Base-by-base conservation (phyloP, 2,797 vertebrate genomes). In the Sebastes iracundus region DNA sequence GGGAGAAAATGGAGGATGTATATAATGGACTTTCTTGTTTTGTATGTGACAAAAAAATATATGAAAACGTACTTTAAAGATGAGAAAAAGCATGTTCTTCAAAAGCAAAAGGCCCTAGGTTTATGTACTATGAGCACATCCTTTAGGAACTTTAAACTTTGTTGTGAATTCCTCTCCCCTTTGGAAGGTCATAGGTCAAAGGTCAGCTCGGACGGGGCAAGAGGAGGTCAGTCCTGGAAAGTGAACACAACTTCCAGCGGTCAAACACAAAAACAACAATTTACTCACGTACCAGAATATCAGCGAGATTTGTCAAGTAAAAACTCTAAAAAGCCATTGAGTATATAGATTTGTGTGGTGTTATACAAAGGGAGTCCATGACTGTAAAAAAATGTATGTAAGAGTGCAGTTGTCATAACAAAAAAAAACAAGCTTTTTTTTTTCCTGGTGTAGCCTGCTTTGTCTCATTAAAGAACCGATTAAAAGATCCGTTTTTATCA, bases 311-410 rank as follows among this genome's bases (percentile, higher is more conserved):
- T 90, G 87, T 85, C 72, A 86, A 92, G 90, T 87, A 85, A 85
- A 85, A 90, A 84, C 85, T 91, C 86, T 92, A 90, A 94, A 94
- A 96, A 96, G 95, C 95, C 96, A 96, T 96, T 95, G 87, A 94
- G 76, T 95, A 93, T 93, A 92, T 94, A 94, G 91, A 93, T 95
- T 95, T 96, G 95, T 96, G 95, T 96, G 95, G 91, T 95, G 94
- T 95, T 95, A 86, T 91, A 90, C 90, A 93, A 94, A 94, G 90
- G 92, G 94, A 96, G 95, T 95, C 92, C 91, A 94, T 94, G 90
- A 94, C 91, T 95, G 95, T 96, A 95, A 95, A 86, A 86, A 94
- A 92, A 91, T 96, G 92, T 94, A 95, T 96, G 95, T 96, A 95
- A 93, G 95, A 96, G 94, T 96, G 95, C 93, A 94, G 95, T 95